phyloP scores from a whole-genome alignment of 2,888 invertebrate species.

The Lasioglossum morio region DNA sequence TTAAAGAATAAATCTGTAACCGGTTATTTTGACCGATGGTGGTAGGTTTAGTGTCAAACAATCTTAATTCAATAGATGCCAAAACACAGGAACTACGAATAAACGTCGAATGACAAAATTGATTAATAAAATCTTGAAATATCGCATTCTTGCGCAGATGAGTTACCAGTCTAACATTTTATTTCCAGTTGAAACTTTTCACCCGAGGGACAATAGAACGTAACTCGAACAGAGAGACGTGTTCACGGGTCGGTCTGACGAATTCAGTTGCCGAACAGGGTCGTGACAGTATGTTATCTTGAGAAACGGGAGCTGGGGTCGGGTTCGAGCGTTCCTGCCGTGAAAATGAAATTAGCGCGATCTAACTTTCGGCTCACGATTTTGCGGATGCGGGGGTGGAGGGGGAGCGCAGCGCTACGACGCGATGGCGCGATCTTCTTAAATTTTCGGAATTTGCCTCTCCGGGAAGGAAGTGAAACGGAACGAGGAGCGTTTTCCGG shows the following conservation, averaged over 20 bases:
- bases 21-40: too few species aligned
- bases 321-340: not conserved
- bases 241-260: not conserved
- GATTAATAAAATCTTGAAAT: not conserved
- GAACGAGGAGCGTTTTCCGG: constrained; percentile 41
- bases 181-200: not conserved
- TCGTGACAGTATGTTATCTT: not conserved
- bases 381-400: not conserved
- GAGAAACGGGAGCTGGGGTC: not conserved
- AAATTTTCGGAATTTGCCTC: constrained; percentile 29
- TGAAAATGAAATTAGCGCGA: constrained; percentile 34
- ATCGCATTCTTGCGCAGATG: not conserved
- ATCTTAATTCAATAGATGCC: too few species aligned
- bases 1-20: too few species aligned
- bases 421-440: not conserved
- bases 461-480: constrained; percentile 32
- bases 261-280: not conserved
- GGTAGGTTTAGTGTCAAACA: too few species aligned
- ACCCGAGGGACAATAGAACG: not conserved
- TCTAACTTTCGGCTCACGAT: constrained; percentile 26
- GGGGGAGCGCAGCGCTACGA: not conserved
- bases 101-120: not conserved
- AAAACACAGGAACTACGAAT: too few species aligned
- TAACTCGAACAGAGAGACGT: not conserved
- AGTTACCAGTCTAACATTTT: not conserved